Percentiles rank a stretch among this genome's conserved stretches.
Evolutionary conservation across 1,140 invertebrate species (phyloP).

Genomic region (Drosophila lini): DNA sequence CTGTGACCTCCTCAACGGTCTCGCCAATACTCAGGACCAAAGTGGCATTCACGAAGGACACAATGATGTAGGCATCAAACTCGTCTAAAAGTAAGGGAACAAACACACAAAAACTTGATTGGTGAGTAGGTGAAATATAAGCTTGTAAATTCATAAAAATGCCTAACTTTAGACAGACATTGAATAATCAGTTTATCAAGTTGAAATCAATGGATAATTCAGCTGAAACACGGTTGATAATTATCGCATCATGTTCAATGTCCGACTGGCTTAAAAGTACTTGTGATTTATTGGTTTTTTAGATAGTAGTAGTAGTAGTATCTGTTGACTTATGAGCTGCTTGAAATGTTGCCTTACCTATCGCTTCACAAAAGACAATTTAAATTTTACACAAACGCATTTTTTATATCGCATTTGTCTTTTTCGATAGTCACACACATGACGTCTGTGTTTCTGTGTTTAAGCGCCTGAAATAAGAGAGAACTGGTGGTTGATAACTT

Average conservation of each 20-base stretch:
- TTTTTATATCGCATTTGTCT: slow-evolving; percentile 47
- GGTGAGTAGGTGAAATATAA: slow-evolving; percentile 22
- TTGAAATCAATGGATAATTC: slow-evolving; percentile 83
- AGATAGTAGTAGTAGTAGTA: slow-evolving; percentile 55
- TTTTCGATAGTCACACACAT: slow-evolving; percentile 72
- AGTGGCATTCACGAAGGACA: slow-evolving; percentile 99
- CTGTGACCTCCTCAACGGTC: slow-evolving; percentile 99
- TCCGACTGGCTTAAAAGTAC: slow-evolving; percentile 45
- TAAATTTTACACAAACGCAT: slow-evolving; percentile 61
- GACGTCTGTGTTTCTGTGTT: slow-evolving; percentile 74
- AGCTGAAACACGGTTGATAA: slow-evolving; percentile 84
- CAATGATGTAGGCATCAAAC: slow-evolving; percentile 99
- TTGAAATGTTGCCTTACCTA: slow-evolving; percentile 83
- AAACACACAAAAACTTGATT: slow-evolving; percentile 10
- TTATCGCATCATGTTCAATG: slow-evolving; percentile 83
- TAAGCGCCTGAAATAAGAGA: slow-evolving; percentile 87
- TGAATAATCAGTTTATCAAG: slow-evolving; percentile 81
- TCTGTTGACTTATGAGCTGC: slow-evolving; percentile 76
- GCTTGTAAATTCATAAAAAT: neutral
- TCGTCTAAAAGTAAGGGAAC: slow-evolving; percentile 67
- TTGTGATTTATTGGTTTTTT: slow-evolving; percentile 15
- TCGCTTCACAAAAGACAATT: slow-evolving; percentile 79
- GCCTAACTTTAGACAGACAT: slow-evolving; percentile 36
- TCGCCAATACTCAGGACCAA: slow-evolving; percentile 99
- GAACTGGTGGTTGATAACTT: slow-evolving; percentile 89